phyloP scores from a whole-genome alignment of 2,797 vertebrate species.

The Pantherophis vulpinus region DNA sequence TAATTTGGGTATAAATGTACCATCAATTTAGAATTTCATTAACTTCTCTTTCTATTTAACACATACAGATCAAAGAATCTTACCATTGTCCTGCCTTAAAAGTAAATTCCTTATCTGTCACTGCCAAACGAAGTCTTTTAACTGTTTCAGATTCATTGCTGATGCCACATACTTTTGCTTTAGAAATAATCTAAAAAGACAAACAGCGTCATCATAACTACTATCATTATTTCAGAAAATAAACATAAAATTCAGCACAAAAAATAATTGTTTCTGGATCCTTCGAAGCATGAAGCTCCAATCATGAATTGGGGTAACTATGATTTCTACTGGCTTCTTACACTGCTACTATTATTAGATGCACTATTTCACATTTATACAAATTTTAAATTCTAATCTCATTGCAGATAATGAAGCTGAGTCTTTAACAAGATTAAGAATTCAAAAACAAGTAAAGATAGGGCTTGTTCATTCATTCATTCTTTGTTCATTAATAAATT shows the following conservation, averaged over 20 bases:
- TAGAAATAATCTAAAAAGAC: constrained; percentile 76
- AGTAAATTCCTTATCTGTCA: constrained; percentile 81
- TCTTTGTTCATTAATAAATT: background rate
- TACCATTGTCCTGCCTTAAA: constrained; percentile 98
- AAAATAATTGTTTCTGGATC: background rate
- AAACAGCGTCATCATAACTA: background rate
- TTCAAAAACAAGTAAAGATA: background rate
- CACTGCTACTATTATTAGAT: background rate
- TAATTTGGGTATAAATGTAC: background rate
- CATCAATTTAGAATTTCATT: background rate
- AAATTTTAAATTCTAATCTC: background rate
- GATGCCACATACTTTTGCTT: constrained; percentile 85
- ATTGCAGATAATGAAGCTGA: background rate
- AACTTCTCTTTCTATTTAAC: background rate
- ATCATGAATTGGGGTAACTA: background rate
- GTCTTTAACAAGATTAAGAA: background rate
- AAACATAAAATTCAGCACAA: background rate
- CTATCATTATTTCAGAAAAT: background rate
- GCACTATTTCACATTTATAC: background rate
- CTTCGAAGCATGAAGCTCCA: background rate
- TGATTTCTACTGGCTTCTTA: background rate
- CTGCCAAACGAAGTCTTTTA: constrained; percentile 82
- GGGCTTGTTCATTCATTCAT: background rate
- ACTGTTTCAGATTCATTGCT: constrained; percentile 81
- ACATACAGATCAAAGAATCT: constrained; percentile 59